Evolutionary conservation across 2,113 vertebrate genomes (phyloP), one percentile per base, ranked within the genome.

Genomic region (Microcebus jonahi): DNA sequence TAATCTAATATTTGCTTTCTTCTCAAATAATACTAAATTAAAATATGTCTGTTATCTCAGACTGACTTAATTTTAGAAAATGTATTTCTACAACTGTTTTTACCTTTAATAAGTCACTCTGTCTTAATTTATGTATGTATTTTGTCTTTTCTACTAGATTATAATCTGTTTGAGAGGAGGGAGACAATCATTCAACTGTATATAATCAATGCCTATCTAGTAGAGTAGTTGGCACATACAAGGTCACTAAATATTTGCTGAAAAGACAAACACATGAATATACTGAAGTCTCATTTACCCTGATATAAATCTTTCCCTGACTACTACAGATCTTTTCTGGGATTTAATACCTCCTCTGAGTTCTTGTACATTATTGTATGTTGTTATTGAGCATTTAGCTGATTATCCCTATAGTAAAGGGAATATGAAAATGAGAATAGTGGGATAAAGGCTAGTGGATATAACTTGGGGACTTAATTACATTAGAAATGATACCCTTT

Each of bases 71-170:
- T 68, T 94, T 92, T 88, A 93, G 68, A 88, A 95, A 79, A 88
- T 87, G 20, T 79, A 45, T 21, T 96, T 90, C 39, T 8, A 23
- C n/a, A 73, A 36, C 50, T 73, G 55, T n/a, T 94, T 96, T 96
- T 96, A 94, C 57, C 53, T 94, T 95, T 90, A 87, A 92, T 14
- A 92, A 89, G 9, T 80, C 76, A 80, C 25, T 87, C 10, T 12
- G 87, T 57, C 48, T 86, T 85, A 39, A 75, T 36, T 92, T 63
- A 75, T 65, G 84, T 61, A 65, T 55, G 12, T 76, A 79, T 67
- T 15, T 77, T 68, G 17, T 77, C 29, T 93, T 77, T 29, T 12
- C 6, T 67, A 45, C 82, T 45, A 68, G 36, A 55, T 48, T 39
- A 3, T 92, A 55, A 75, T 53, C 42, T 65, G 6, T 61, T 55